phyloP scores from a whole-genome alignment of 1,140 invertebrate species.

The Solenopsis invicta region DNA sequence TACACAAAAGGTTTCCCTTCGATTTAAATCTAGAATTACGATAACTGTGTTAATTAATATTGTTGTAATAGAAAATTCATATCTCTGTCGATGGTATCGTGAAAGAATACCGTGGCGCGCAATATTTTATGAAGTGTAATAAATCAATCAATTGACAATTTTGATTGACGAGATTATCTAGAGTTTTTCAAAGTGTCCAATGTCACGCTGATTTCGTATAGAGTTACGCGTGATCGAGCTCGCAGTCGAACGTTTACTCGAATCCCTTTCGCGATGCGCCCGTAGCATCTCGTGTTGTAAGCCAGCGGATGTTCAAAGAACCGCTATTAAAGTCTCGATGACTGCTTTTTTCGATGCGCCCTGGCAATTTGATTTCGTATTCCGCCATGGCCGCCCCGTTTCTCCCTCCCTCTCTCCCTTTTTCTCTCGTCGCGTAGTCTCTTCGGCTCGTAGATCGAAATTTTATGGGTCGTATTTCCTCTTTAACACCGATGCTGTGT shows the following conservation, averaged over 20 bases:
- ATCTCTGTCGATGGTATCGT: neutral
- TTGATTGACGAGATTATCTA: neutral
- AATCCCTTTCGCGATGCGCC: neutral
- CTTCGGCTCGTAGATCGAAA: conserved; percentile 62
- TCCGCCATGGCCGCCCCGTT: conserved; percentile 17
- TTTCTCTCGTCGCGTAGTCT: neutral
- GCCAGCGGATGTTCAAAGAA: conserved; percentile 3
- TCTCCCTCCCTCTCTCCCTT: neutral
- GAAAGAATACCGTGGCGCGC: neutral
- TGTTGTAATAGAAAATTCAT: neutral
- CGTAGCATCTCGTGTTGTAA: neutral
- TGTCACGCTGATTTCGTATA: conserved; percentile 5
- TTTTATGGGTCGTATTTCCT: conserved; percentile 77
- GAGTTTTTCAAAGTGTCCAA: neutral
- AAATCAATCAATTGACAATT: neutral
- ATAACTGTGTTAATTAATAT: conserved; percentile 9
- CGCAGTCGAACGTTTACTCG: neutral
- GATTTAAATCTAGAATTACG: neutral
- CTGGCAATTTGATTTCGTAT: conserved; percentile 71
- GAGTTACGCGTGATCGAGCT: neutral
- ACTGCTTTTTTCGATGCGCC: conserved; percentile 45
- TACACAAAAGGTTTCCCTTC: neutral
- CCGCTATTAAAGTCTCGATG: conserved; percentile 55
- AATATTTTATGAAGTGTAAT: neutral
- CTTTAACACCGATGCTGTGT: conserved; percentile 72